These are phyloP conservation scores for Andrena minutula DNA, from an alignment of 2,888 invertebrate genomes.

Conservation along the genomic window DNA sequence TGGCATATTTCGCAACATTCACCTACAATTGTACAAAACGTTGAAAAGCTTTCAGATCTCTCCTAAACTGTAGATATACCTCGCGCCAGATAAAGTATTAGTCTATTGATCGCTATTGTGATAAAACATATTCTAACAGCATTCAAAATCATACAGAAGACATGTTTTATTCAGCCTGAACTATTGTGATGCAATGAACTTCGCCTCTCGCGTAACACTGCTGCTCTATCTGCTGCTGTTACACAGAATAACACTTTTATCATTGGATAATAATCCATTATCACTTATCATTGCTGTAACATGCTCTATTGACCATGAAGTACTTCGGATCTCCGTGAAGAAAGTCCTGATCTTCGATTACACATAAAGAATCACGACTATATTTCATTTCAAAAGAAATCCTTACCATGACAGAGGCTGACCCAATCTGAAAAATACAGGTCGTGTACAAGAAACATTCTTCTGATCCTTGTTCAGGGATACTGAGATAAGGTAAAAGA, in stretches of 20 bases:
- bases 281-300: neutral
- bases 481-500: no score
- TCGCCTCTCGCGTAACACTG: neutral
- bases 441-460: neutral
- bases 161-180: neutral
- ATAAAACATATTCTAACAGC: constrained; percentile 3
- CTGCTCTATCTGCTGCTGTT: neutral
- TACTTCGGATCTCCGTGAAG: neutral
- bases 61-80: neutral
- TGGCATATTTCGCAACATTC: constrained; percentile 29
- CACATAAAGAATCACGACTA: neutral
- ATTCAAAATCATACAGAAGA: neutral
- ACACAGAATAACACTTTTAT: constrained; percentile 2
- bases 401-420: neutral
- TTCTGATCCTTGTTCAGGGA: neutral
- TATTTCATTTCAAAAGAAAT: neutral
- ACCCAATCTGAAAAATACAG: neutral
- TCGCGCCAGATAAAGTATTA: neutral
- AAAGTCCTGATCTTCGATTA: neutral
- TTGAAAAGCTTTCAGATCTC: constrained; percentile 19
- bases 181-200: neutral
- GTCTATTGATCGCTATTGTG: neutral
- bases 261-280: neutral
- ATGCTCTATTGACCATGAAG: neutral
- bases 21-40: constrained; percentile 2